A percentile compares a stretch with the other conserved stretches of the same genome.
Conservation (phyloP, 2,113 vertebrate species). For the Phycodurus eques region DNA sequence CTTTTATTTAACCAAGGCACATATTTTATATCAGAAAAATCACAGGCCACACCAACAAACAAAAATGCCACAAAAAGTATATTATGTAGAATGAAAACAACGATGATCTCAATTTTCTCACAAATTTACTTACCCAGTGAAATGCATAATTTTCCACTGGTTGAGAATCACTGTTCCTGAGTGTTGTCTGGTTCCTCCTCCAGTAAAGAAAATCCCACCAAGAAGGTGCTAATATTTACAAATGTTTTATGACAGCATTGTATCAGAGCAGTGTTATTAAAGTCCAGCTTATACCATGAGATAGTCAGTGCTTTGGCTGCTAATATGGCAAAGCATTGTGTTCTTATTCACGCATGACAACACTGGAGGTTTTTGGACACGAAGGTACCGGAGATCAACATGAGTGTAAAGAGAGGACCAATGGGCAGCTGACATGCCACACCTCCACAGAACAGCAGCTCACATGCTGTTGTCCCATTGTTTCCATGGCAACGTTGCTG, state of each 20-base stretch:
- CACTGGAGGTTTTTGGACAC: slow-evolving; percentile 5
- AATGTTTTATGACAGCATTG: not conserved
- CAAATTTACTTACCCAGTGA: too few species aligned
- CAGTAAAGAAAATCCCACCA: not conserved
- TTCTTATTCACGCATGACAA: not conserved
- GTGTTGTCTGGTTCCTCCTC: not conserved
- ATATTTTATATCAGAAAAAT: too few species aligned
- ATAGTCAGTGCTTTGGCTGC: slow-evolving; percentile 8
- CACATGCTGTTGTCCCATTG: slow-evolving; percentile 79
- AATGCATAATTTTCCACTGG: too few species aligned
- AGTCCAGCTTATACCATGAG: not conserved
- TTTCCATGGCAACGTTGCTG: slow-evolving; percentile 84
- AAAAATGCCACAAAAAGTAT: too few species aligned
- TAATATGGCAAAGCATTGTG: not conserved
- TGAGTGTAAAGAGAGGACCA: slow-evolving; percentile 24
- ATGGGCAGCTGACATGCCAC: slow-evolving; percentile 43
- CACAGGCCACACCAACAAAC: too few species aligned
- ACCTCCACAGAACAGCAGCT: slow-evolving; percentile 44
- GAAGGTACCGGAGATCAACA: slow-evolving; percentile 20
- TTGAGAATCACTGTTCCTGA: not conserved
- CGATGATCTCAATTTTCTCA: too few species aligned
- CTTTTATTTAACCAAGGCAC: too few species aligned
- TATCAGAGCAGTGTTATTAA: not conserved
- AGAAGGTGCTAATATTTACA: not conserved
- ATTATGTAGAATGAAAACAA: too few species aligned